Base-by-base conservation (phyloP, 2,888 invertebrate genomes). In the Parasteatoda lunata region DNA sequence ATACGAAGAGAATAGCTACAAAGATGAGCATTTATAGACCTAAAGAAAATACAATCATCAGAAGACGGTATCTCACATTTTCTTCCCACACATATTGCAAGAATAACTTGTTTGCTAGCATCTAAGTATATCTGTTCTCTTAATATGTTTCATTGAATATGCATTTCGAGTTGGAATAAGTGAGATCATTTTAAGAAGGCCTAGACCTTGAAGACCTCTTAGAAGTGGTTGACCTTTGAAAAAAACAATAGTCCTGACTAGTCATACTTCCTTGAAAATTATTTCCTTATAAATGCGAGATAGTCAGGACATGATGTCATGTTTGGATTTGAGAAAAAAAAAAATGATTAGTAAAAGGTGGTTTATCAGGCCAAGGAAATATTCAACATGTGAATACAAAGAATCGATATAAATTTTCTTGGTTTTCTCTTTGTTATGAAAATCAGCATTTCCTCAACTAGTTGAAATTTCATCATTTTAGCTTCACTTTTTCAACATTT, bases 181-280 rank as follows among this genome's bases (percentile, higher is more conserved):
- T 69, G 73, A 73, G 52, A 76, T 49, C 70, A 59, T 80, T 79
- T 76, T 30, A 49, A 51, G 75, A 69, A 52, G 85, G 66, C 79
- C 79, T 80, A 85, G 79, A 85, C 85, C 85, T 80, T 85, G 65
- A 76, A 75, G 70, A 76, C 30, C 52, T 70, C 45, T 69, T 71
- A 70, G 79, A 80, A 85, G 64, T 85, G 30, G 51, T 70, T 85
- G 79, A 80, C 69, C 79, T 76, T 52, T 65, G 6, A 13, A 11
- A 15, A 52, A 49, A 77, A 84, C 83, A 83, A 83, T 83, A n/a
- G 77, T 47, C n/a, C 47, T 9, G 45, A 66, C 66, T 51, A 49
- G 11, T 65, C n/a, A 66, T 59, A 73, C 65, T 72, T 80, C 72
- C 47, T 65, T 51, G 71, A 73, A 73, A 73, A 59, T 64, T 59